phyloP scores from a whole-genome alignment of 2,113 vertebrate species.

The Macrotis lagotis region DNA sequence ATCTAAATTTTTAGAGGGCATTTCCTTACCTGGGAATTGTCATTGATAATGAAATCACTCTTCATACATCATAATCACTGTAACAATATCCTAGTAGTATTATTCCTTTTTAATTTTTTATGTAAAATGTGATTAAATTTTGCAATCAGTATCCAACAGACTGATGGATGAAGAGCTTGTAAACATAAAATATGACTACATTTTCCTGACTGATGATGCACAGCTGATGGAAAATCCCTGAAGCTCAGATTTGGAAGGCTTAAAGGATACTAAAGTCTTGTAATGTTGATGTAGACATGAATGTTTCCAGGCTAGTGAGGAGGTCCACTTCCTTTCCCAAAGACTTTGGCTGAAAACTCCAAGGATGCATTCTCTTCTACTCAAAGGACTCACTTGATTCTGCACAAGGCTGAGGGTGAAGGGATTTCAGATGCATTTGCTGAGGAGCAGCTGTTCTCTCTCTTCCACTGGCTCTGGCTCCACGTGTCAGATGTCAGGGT shows the following conservation, averaged over 20 bases:
- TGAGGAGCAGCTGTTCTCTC: conserved; percentile 71
- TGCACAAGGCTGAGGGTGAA: neutral
- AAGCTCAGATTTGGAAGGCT: neutral
- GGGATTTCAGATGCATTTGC: neutral
- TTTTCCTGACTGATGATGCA: neutral
- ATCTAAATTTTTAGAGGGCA: neutral
- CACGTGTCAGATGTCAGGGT: neutral
- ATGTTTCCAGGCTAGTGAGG: neutral
- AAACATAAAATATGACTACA: neutral
- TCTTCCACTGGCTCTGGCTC: conserved; percentile 48
- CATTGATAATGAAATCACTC: neutral
- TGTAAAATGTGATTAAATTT: neutral
- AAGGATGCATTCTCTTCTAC: neutral
- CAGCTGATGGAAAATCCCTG: conserved; percentile 1
- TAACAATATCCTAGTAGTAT: neutral
- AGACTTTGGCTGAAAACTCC: conserved; percentile 24
- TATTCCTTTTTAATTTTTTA: neutral
- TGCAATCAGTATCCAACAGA: neutral
- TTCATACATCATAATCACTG: neutral
- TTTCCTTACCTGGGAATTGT: neutral
- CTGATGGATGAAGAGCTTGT: neutral
- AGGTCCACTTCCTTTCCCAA: conserved; percentile 34
- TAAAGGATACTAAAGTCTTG: neutral
- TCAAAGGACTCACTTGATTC: neutral
- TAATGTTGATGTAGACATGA: neutral